Base-by-base conservation (phyloP, 1,140 invertebrate species). In the Ylistrum balloti region DNA sequence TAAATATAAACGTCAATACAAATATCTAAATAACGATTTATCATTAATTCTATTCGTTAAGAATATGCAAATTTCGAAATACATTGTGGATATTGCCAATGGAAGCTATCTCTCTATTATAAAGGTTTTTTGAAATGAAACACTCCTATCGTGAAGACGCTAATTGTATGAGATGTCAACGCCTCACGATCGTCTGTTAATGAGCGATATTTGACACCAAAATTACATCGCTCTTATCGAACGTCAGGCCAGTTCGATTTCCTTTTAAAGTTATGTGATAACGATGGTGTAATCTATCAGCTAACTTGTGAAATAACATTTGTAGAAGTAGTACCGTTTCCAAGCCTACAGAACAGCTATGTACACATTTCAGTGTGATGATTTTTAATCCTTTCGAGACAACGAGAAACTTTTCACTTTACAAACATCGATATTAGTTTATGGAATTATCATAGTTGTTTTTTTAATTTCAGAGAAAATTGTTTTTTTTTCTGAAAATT, bases 1-100 rank as follows among this genome's bases (percentile, higher is more conserved):
- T 74, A 28, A 28, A 74, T 74, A 74, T n/a, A 74, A 74, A 5
- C 28, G 56, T 74, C n/a, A 28, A 74, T 28, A 74, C 22, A 17
- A n/a, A 74, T 28, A 74, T 74, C 22, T 28, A 74, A n/a, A 74
- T 74, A n/a, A n/a, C n/a, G 56, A 74, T 74, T 74, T 74, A 74
- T 74, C 56, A 74, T 74, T 28, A 74, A 74, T 74, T 74, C 1
- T 74, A 74, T 74, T 74, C 28, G 56, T 28, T 17, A 7, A 74
- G n/a, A 28, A n/a, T 28, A 74, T 74, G 56, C 56, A 74, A 74
- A 74, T 17, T 74, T 28, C n/a, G n/a, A 74, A 74, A 74, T 74
- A 11, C 56, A 74, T 74, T 28, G n/a, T 17, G n/a, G 56, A 5
- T 5, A 74, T n/a, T 11, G 56, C 17, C 11, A 74, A 74, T 74